Evolutionary conservation across 2,797 vertebrate species (phyloP).

Genomic region (Coregonus ussuriensis): DNA sequence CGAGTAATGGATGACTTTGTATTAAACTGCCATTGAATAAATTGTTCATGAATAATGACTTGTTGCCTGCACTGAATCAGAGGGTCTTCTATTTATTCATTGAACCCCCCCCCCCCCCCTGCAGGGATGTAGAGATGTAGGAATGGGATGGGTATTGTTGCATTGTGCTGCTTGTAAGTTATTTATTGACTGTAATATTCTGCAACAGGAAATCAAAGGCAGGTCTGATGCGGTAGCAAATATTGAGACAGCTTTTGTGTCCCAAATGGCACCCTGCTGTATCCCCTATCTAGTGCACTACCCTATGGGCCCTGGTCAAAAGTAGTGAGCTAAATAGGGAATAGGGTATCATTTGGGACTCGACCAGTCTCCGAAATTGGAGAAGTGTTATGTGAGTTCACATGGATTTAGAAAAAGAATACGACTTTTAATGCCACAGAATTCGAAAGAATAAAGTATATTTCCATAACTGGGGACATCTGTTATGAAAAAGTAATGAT

Average conservation of each 20-base stretch:
- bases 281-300: no score
- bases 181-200: constrained; percentile 46
- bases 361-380: background rate
- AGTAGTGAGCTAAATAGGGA: no score
- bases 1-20: constrained; percentile 44
- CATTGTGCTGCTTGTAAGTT: constrained; percentile 30
- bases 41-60: constrained; percentile 47
- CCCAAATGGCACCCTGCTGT: no score
- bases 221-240: constrained; percentile 37
- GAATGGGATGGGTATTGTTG: constrained; percentile 28
- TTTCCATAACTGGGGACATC: background rate
- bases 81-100: background rate
- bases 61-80: constrained; percentile 42
- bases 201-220: constrained; percentile 24
- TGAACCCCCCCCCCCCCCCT: background rate
- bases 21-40: constrained; percentile 46
- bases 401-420: background rate
- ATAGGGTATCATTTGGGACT: no score
- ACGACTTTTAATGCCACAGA: background rate
- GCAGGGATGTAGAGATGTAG: constrained; percentile 21
- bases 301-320: no score
- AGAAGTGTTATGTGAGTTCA: background rate
- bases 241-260: background rate
- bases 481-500: background rate
- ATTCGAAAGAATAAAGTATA: background rate